These are phyloP conservation scores for Hydrocynus forskahlii DNA, from an alignment of 2,797 vertebrate species.

Conservation along the genomic window DNA sequence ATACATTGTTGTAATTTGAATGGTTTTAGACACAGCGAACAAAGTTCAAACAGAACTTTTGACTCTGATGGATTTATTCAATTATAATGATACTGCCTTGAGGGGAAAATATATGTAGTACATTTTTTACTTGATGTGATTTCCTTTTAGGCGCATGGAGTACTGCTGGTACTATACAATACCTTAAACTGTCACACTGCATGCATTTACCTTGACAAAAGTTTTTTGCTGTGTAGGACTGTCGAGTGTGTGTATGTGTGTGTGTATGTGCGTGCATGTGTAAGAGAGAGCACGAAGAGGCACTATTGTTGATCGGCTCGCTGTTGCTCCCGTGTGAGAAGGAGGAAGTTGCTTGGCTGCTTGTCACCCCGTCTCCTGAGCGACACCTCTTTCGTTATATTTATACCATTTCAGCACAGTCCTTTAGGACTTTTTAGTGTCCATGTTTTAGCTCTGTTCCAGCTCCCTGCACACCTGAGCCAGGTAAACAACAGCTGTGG, in stretches of 20 bases:
- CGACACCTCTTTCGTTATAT: slow-evolving; percentile 34
- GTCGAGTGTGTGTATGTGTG: neutral
- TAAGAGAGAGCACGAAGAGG: neutral
- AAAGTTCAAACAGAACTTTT: slow-evolving; percentile 17
- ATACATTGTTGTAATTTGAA: neutral
- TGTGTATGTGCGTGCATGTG: neutral
- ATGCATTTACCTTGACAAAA: neutral
- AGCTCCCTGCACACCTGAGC: slow-evolving; percentile 19
- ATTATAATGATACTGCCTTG: slow-evolving; percentile 14
- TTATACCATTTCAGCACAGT: slow-evolving; percentile 21
- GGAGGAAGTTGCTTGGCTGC: slow-evolving; percentile 25
- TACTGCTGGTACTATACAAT: neutral
- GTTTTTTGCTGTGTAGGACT: neutral
- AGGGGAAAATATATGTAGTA: slow-evolving; percentile 7
- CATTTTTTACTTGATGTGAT: slow-evolving; percentile 13
- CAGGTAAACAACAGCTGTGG: slow-evolving; percentile 22
- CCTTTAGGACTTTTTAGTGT: neutral
- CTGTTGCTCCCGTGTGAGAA: slow-evolving; percentile 24
- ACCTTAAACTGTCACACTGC: slow-evolving; percentile 1
- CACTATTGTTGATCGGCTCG: slow-evolving; percentile 8
- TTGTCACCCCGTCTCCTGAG: slow-evolving; percentile 38
- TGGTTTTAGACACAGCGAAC: slow-evolving; percentile 11
- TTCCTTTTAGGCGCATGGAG: neutral
- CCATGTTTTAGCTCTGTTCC: slow-evolving; percentile 8
- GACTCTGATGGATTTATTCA: slow-evolving; percentile 1